Percentiles rank a stretch among this genome's conserved stretches.
Conservation (phyloP, 2,888 invertebrate species). For the Drosophila mayaguana region DNA sequence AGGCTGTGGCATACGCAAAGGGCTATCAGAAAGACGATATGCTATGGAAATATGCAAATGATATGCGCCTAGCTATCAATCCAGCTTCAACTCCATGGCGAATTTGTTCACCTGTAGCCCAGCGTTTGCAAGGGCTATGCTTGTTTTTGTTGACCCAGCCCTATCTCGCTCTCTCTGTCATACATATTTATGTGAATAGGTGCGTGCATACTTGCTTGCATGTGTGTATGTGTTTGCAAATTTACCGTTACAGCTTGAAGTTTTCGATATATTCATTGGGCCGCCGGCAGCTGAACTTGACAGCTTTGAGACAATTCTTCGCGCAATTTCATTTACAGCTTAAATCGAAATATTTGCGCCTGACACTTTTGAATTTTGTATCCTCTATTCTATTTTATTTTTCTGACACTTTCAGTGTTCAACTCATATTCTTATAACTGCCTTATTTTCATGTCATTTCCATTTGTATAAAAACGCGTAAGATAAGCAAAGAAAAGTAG, state of each 20-base stretch:
- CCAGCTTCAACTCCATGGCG: conserved; percentile 6
- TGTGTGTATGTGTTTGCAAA: conserved; percentile 8
- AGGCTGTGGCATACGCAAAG: conserved; percentile 55
- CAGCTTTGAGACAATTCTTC: conserved; percentile 54
- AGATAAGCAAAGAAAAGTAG: conserved; percentile 9
- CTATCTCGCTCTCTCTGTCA: not conserved
- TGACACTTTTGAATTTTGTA: conserved; percentile 34
- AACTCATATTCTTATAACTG: conserved; percentile 9
- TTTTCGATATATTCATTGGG: conserved; percentile 71
- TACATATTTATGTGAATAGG: not conserved
- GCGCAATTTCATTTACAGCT: conserved; percentile 60
- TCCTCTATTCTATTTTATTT: conserved; percentile 5
- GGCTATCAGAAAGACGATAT: not conserved
- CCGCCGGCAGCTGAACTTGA: conserved; percentile 64
- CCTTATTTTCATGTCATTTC: conserved; percentile 20
- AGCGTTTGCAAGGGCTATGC: conserved; percentile 22
- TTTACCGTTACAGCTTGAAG: conserved; percentile 21
- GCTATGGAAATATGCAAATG: conserved; percentile 58
- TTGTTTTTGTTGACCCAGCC: conserved; percentile 6
- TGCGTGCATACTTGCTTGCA: not conserved
- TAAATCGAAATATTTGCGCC: conserved; percentile 42
- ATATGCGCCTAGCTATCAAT: conserved; percentile 36
- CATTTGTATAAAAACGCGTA: conserved; percentile 24
- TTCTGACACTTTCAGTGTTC: conserved; percentile 48
- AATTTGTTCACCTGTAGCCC: conserved; percentile 57